These are phyloP conservation scores for Stichodactyla mertensii DNA, from an alignment of 64 coral and sea anemone species.

Conservation along the genomic window DNA sequence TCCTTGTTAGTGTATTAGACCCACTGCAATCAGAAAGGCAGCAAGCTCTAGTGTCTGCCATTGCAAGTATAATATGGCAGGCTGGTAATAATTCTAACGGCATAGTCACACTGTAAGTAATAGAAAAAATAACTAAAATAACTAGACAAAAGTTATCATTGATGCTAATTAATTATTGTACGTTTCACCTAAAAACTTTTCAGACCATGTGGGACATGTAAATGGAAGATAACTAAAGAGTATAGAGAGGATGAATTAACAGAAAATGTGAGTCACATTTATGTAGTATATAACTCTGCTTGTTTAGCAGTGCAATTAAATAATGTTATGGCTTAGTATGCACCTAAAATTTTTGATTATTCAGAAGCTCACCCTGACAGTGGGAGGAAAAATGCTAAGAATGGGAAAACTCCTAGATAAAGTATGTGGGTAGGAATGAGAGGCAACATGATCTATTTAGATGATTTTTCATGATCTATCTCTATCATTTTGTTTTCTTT, in stretches of 20 bases:
- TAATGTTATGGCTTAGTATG: too few species aligned
- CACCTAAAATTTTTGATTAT: too few species aligned
- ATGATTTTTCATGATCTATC: too few species aligned
- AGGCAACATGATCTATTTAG: neutral
- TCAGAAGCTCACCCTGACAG: too few species aligned
- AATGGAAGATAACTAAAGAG: slow-evolving; percentile 49
- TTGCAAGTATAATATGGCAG: slow-evolving; percentile 51
- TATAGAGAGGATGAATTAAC: slow-evolving; percentile 72
- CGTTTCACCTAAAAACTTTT: too few species aligned
- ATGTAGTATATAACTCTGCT: too few species aligned
- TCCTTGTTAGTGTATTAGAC: slow-evolving; percentile 15
- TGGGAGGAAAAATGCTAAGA: neutral
- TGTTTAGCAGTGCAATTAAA: too few species aligned
- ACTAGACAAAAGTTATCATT: too few species aligned
- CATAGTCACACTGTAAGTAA: slow-evolving; percentile 44
- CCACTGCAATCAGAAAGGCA: slow-evolving; percentile 41
- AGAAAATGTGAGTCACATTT: slow-evolving; percentile 47
- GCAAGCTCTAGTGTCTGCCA: slow-evolving; percentile 37
- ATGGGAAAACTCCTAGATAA: neutral
- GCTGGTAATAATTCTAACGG: slow-evolving; percentile 33
- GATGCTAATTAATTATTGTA: too few species aligned
- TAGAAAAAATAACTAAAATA: too few species aligned
- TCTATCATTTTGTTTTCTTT: neutral
- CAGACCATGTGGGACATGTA: slow-evolving; percentile 72
- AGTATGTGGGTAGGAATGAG: neutral